Conservation (phyloP, 2,888 invertebrate genomes). For the Bhutanitis thaidina region DNA sequence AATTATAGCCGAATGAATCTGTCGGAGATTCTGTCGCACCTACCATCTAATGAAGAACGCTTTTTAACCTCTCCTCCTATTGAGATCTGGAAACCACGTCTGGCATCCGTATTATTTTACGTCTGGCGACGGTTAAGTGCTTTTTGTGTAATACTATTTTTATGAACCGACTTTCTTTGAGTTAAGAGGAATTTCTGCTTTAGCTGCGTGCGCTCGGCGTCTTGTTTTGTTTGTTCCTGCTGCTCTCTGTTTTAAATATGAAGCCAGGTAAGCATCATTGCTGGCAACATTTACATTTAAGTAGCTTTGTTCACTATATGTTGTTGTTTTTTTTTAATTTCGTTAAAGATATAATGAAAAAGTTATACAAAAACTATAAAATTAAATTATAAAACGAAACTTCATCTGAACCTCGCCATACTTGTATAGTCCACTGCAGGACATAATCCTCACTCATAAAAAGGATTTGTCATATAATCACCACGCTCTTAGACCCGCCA, state of each 20-base stretch:
- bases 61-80: not conserved
- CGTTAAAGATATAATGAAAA: no score
- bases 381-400: no score
- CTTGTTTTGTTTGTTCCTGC: not conserved
- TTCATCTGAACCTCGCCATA: no score
- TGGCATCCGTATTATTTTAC: not conserved
- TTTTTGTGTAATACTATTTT: conserved; percentile 7
- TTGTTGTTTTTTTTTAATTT: no score
- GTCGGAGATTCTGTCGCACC: not conserved
- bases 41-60: not conserved
- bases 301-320: no score
- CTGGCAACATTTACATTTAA: not conserved
- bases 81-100: not conserved
- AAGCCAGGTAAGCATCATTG: not conserved
- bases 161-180: conserved; percentile 9
- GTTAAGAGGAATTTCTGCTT: not conserved
- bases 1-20: not conserved
- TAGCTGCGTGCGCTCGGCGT: not conserved
- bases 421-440: no score
- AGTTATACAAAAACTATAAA: no score
- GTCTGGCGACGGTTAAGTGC: conserved; percentile 1
- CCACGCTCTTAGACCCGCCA: no score
- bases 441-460: no score
- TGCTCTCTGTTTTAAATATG: not conserved
- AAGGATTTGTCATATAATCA: no score